Percentiles rank a stretch among this genome's conserved stretches.
These are phyloP conservation scores for Drosophila rubida DNA, from an alignment of 2,888 invertebrate species.

Conservation along the genomic window DNA sequence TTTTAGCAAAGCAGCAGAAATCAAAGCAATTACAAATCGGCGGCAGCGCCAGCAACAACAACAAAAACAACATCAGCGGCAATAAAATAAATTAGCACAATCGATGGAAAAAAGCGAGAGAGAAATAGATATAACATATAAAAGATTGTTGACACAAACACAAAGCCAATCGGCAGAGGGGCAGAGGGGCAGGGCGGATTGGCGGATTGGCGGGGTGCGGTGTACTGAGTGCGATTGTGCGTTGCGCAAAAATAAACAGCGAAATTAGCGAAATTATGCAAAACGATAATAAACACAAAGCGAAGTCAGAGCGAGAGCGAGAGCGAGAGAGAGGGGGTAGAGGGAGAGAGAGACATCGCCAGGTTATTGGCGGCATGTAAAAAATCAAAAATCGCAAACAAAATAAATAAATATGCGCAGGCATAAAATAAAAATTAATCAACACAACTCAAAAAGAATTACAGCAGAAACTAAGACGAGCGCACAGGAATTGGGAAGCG, in stretches of 20 bases:
- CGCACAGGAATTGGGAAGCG: too few relatives aligned
- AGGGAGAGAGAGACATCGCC: conserved; percentile 23
- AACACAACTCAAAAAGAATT: conserved; percentile 34
- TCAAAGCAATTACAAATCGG: conserved; percentile 72
- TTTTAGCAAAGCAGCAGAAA: conserved; percentile 72
- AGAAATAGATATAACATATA: conserved; percentile 27
- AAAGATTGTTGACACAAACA: conserved; percentile 75
- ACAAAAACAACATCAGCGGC: conserved; percentile 31
- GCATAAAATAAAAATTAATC: conserved; percentile 50
- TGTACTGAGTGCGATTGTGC: conserved; percentile 47
- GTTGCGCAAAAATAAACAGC: conserved; percentile 71
- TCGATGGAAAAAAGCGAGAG: conserved; percentile 37
- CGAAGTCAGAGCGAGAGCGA: conserved; percentile 17
- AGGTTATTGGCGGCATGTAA: conserved; percentile 57
- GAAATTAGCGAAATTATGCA: conserved; percentile 80
- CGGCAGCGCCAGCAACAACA: conserved; percentile 18
- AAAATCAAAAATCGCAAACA: conserved; percentile 65
- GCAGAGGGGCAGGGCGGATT: background rate
- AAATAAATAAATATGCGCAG: conserved; percentile 63
- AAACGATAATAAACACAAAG: conserved; percentile 60
- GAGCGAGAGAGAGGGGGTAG: conserved; percentile 10
- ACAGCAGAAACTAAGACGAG: conserved; percentile 6
- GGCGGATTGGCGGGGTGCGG: background rate
- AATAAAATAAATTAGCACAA: conserved; percentile 79
- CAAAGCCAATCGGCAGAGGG: conserved; percentile 56